These are phyloP conservation scores for Luperina nickerlii DNA, from an alignment of 2,888 invertebrate species.

Conservation along the genomic window DNA sequence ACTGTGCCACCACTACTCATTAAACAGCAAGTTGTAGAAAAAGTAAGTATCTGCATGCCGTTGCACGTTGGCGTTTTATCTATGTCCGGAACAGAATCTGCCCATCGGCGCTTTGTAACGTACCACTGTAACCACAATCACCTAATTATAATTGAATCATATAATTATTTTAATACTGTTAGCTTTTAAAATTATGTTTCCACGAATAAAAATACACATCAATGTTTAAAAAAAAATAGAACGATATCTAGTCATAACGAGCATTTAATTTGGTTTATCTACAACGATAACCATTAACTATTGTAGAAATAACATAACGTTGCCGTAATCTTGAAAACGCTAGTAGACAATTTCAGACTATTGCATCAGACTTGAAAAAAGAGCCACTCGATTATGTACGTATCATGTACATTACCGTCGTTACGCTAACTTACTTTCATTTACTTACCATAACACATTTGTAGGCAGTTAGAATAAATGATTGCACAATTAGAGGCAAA, in stretches of 20 bases:
- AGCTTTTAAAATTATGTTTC: too few species aligned
- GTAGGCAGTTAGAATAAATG: constrained; percentile 72
- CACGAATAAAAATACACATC: too few species aligned
- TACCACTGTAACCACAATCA: constrained; percentile 3
- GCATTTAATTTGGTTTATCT: constrained; percentile 50
- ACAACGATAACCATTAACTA: constrained; percentile 44
- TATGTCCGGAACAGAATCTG: constrained; percentile 8
- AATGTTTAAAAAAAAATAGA: background rate
- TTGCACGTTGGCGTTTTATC: background rate
- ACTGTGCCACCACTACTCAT: background rate
- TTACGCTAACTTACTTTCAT: constrained; percentile 70
- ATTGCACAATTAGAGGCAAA: constrained; percentile 75
- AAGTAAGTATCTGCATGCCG: background rate
- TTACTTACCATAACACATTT: constrained; percentile 67
- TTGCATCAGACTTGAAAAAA: constrained; percentile 52
- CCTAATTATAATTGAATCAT: constrained; percentile 35
- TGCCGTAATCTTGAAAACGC: constrained; percentile 37
- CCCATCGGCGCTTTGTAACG: background rate
- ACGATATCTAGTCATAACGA: constrained; percentile 25
- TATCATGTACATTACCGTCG: constrained; percentile 56
- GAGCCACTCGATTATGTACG: constrained; percentile 40
- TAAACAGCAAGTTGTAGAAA: background rate
- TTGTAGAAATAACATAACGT: constrained; percentile 24
- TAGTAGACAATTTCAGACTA: constrained; percentile 38
- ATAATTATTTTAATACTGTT: background rate